Evolutionary conservation across 2,113 vertebrate species (phyloP).

Genomic region (Athene noctua): DNA sequence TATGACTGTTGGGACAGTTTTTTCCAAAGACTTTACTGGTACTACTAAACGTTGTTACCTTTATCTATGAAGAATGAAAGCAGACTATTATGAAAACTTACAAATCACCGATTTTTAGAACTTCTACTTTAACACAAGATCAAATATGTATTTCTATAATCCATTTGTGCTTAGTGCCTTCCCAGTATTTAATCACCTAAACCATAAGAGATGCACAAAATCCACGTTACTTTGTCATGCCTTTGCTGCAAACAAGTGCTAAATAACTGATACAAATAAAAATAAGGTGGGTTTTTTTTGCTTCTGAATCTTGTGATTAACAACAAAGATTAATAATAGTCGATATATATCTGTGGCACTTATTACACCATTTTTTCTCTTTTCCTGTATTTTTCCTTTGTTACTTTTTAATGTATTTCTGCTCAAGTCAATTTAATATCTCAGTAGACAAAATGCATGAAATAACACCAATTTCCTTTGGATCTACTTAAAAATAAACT

Average conservation of each 20-base stretch:
- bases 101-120: not conserved
- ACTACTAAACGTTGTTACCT: not conserved
- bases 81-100: not conserved
- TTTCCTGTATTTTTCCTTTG: slow-evolving; percentile 37
- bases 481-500: slow-evolving; percentile 53
- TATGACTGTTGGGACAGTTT: not conserved
- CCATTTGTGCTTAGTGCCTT: not conserved
- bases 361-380: slow-evolving; percentile 16
- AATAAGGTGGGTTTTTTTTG: slow-evolving; percentile 27
- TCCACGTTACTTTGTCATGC: not conserved
- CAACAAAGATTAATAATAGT: slow-evolving; percentile 4
- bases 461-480: slow-evolving; percentile 52
- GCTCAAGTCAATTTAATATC: slow-evolving; percentile 66
- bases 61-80: not conserved
- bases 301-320: slow-evolving; percentile 1
- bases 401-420: slow-evolving; percentile 61
- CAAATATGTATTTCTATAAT: not conserved
- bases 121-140: not conserved
- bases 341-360: slow-evolving; percentile 37
- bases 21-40: not conserved
- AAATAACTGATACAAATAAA: slow-evolving; percentile 32
- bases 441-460: slow-evolving; percentile 52
- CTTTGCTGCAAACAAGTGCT: slow-evolving; percentile 11
- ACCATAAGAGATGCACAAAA: not conserved
- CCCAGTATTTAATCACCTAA: not conserved